A percentile compares a stretch with the other conserved stretches of the same genome.
phyloP scores from a whole-genome alignment of 1,140 invertebrate genomes.

The Drosophila persimilis region DNA sequence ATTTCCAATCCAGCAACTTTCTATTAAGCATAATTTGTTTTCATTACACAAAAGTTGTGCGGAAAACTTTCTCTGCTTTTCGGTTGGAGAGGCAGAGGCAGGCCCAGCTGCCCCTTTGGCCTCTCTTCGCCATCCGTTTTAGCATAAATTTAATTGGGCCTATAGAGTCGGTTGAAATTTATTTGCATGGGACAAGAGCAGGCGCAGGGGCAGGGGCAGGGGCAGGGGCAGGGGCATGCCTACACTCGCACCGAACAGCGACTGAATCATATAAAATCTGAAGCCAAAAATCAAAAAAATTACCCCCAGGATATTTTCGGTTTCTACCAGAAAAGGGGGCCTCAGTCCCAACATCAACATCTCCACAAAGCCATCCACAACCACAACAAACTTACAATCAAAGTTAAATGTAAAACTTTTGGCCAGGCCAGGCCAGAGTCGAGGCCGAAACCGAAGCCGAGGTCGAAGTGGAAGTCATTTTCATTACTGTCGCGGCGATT shows the following conservation, averaged over 20 bases:
- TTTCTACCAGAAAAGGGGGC: conserved; percentile 7
- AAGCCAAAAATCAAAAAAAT: conserved; percentile 51
- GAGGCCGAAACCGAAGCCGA: neutral
- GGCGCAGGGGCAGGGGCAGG: neutral
- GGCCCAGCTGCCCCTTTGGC: neutral
- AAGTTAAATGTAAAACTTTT: conserved; percentile 49
- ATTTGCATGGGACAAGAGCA: conserved; percentile 21
- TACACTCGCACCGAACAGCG: conserved; percentile 18
- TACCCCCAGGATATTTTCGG: conserved; percentile 31
- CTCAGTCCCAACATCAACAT: neutral
- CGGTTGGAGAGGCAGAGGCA: neutral
- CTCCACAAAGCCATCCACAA: conserved; percentile 7
- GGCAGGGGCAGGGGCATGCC: neutral
- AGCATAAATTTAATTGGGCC: conserved; percentile 46
- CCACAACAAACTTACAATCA: conserved; percentile 50
- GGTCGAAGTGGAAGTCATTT: conserved; percentile 25
- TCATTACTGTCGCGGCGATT: conserved; percentile 46
- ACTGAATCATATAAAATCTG: conserved; percentile 44
- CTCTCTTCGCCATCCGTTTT: neutral
- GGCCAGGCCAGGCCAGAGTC: neutral
- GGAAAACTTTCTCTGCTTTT: conserved; percentile 39
- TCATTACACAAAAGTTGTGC: conserved; percentile 55
- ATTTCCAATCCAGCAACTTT: conserved; percentile 56
- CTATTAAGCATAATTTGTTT: conserved; percentile 60
- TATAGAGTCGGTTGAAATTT: conserved; percentile 37